Evolutionary conservation across 1,140 invertebrate genomes (phyloP), one percentile per base, ranked within the genome.

Genomic region (Ceratoteleas bidentatus): DNA sequence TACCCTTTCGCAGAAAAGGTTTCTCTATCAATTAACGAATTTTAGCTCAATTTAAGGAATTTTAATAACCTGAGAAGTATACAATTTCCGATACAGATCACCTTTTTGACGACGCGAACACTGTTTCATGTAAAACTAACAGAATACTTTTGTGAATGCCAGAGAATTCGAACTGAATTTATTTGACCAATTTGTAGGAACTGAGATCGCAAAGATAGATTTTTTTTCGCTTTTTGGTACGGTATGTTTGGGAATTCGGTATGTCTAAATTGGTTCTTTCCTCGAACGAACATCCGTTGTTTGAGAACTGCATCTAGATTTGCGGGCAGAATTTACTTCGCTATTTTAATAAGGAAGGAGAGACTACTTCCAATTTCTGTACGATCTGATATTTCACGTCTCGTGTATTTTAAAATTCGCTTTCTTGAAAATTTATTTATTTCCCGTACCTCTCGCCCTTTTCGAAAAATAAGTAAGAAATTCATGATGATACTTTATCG

Each of bases 101-200:
- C 47, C 54, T 65, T 72, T 81, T 81, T 72, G 66, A 81, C 66
- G 54, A 68, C 64, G 57, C 68, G 65, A 50, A 70, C 65, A 47
- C 69, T 52, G 62, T 74, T 36, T 74, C 61, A 74, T 78, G 66
- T 58, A 74, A 78, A 83, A 65, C 24, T 74, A 73, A 82, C 66
- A 43, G 72, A 81, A 82, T 76, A 76, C 79, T 82, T 82, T 82
- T 43, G 54, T 49, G 56, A 45, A 82, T 76, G 45, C 73, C 73
- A 76, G 61, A 74, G 64, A 69, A 83, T 75, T 79, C 78, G 79
- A 85, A 85, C 83, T 88, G 80, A 84, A 88, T 89, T 88, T 88
- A 89, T 89, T 88, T 87, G 84, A 79, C 86, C 87, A 88, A 89
- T 88, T 89, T 88, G 86, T 88, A 87, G 84, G 64, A 86, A 83